A percentile compares a stretch with the other conserved stretches of the same genome.
phyloP scores from a whole-genome alignment of 2,888 invertebrate genomes.

The Holacanthella duospinosa region DNA sequence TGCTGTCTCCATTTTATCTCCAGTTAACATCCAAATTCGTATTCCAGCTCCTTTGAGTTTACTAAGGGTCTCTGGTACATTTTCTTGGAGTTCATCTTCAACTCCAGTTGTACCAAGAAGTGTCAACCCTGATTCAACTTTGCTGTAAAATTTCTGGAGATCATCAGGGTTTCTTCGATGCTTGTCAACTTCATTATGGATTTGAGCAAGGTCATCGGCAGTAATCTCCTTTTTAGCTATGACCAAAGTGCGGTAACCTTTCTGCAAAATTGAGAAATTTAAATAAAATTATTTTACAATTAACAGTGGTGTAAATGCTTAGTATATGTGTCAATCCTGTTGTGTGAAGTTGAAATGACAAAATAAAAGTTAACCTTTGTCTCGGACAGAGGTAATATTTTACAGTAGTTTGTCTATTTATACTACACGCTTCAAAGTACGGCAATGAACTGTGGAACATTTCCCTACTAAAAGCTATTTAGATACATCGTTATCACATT shows the following conservation, averaged over 20 bases:
- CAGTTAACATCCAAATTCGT: constrained; percentile 77
- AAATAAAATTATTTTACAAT: too few species aligned
- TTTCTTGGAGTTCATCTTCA: constrained; percentile 78
- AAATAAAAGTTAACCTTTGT: too few species aligned
- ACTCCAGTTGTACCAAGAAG: constrained; percentile 76
- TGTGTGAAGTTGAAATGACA: too few species aligned
- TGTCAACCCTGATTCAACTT: constrained; percentile 50
- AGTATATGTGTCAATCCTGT: too few species aligned
- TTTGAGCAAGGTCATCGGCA: constrained; percentile 54
- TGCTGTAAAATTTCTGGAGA: constrained; percentile 43
- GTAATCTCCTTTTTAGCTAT: constrained; percentile 61
- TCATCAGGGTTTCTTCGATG: constrained; percentile 45
- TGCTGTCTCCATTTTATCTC: constrained; percentile 81
- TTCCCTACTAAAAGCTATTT: too few species aligned
- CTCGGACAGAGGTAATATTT: too few species aligned
- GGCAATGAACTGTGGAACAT: too few species aligned
- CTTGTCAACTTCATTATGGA: constrained; percentile 41
- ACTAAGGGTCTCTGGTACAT: constrained; percentile 69
- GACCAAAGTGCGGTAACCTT: constrained; percentile 72
- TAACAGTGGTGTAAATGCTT: too few species aligned
- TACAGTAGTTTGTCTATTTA: too few species aligned
- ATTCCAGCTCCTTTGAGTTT: constrained; percentile 56
- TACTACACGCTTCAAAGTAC: too few species aligned
- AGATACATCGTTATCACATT: too few species aligned
- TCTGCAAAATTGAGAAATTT: constrained; percentile 40